A percentile compares a stretch with the other conserved stretches of the same genome.
phyloP scores from a whole-genome alignment of 2,113 vertebrate species.

The Zeus faber region DNA sequence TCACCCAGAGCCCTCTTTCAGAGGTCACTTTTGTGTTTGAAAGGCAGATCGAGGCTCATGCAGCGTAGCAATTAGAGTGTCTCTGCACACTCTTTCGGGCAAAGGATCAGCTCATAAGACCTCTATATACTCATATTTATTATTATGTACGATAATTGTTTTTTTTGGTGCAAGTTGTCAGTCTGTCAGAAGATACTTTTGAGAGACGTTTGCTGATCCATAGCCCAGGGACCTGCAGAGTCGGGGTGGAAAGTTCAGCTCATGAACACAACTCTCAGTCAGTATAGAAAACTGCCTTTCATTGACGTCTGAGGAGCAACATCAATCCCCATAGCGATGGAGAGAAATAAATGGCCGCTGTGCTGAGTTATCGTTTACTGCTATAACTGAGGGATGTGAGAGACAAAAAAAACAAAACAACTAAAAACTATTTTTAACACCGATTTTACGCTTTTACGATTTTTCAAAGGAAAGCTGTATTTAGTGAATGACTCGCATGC shows the following conservation, averaged over 20 bases:
- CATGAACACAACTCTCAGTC: slow-evolving; percentile 13
- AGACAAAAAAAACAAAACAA: background rate
- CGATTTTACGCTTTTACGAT: background rate
- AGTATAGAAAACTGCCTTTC: slow-evolving; percentile 16
- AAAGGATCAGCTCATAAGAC: no score
- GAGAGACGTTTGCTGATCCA: no score
- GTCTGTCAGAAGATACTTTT: no score
- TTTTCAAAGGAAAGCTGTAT: background rate
- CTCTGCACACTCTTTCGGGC: no score
- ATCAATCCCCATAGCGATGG: no score
- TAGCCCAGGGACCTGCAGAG: slow-evolving; percentile 18
- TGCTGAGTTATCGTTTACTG: background rate
- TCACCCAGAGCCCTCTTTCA: slow-evolving; percentile 32
- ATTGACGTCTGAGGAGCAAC: slow-evolving; percentile 10
- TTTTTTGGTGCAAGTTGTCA: no score
- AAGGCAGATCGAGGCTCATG: no score
- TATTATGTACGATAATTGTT: no score
- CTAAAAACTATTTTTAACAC: slow-evolving; percentile 1
- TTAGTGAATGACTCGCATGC: background rate
- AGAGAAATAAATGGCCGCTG: background rate
- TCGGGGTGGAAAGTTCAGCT: slow-evolving; percentile 20
- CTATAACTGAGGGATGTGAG: slow-evolving; percentile 10
- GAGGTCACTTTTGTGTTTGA: slow-evolving; percentile 27
- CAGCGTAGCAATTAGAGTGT: no score
- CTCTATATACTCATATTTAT: no score